A percentile compares a stretch with the other conserved stretches of the same genome.
Conservation (phyloP, 2,888 invertebrate genomes). For the Patella depressa region DNA sequence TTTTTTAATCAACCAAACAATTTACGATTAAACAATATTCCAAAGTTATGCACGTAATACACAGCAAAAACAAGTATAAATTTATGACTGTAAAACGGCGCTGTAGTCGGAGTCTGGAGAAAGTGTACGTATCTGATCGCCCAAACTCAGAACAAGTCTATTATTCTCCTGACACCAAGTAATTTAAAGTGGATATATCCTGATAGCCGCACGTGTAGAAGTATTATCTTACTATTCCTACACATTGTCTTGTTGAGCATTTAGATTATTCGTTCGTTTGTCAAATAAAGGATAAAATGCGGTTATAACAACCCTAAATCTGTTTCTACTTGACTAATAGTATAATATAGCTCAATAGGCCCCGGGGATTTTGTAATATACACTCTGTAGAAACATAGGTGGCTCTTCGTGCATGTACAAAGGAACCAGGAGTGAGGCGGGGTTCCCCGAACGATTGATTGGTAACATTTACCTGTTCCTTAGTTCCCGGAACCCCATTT, state of each 20-base stretch:
- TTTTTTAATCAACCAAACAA: no score
- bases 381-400: no score
- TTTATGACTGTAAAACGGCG: no score
- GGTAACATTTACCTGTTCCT: no score
- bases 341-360: no score
- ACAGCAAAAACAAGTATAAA: not conserved
- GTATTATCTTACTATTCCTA: not conserved
- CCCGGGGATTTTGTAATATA: no score
- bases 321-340: constrained; percentile 1
- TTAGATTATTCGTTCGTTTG: not conserved
- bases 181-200: constrained; percentile 7
- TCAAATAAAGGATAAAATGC: not conserved
- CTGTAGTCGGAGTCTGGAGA: no score
- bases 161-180: not conserved
- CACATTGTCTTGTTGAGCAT: not conserved
- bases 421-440: no score
- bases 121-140: not conserved
- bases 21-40: no score
- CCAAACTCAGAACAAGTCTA: not conserved
- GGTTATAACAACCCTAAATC: not conserved
- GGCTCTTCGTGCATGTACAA: no score
- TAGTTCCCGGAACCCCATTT: no score
- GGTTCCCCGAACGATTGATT: no score
- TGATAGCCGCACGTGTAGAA: not conserved
- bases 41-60: not conserved